Conservation (phyloP, 2,797 vertebrate species). For the Periparus ater region DNA sequence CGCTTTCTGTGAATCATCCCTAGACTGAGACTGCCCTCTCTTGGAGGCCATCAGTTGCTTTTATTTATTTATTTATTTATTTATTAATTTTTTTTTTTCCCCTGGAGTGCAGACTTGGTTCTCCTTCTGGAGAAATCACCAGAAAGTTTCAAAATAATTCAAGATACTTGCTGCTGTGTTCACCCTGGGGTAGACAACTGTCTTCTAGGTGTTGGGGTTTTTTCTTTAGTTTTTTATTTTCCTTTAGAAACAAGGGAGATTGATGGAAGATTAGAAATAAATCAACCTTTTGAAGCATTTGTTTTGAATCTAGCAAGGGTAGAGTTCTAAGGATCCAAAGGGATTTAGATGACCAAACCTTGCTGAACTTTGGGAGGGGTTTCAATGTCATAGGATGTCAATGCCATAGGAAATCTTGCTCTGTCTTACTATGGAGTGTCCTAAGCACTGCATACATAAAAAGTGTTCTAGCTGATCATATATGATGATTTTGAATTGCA, state of each 20-base stretch:
- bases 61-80: not conserved
- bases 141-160: not conserved
- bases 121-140: not conserved
- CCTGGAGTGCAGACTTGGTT: accelerated
- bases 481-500: not conserved
- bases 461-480: not conserved
- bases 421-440: not conserved
- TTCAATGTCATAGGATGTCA: not conserved
- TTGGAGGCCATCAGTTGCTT: not conserved
- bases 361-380: not conserved
- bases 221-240: not conserved
- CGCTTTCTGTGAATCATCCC: not conserved
- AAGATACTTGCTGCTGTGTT: not conserved
- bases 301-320: not conserved
- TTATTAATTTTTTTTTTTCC: no score
- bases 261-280: not conserved
- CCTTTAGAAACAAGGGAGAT: not conserved
- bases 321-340: not conserved
- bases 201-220: not conserved
- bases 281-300: not conserved
- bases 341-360: not conserved
- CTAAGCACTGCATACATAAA: no score
- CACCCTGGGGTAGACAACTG: accelerated
- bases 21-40: slow-evolving; percentile 53
- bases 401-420: not conserved